Percentiles rank a stretch among this genome's conserved stretches.
Evolutionary conservation across 2,888 invertebrate species (phyloP).

Genomic region (Sialis lutaria): DNA sequence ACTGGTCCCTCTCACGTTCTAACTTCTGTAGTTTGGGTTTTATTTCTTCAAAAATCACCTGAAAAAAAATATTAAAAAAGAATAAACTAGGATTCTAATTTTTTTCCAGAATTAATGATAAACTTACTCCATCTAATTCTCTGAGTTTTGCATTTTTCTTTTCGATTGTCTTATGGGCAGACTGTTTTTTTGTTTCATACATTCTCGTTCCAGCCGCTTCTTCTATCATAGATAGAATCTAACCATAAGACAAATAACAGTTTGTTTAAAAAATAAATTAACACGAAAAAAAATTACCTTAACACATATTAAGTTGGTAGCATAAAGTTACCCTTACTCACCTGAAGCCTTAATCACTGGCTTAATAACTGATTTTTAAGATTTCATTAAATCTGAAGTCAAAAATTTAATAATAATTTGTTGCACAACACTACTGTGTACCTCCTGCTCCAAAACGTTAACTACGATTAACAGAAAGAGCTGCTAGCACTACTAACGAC

Average conservation of each 20-base stretch:
- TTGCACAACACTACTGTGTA: no score
- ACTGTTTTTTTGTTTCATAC: slow-evolving; percentile 87
- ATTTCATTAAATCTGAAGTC: no score
- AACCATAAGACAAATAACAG: neutral
- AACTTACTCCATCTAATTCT: slow-evolving; percentile 61
- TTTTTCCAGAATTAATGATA: neutral
- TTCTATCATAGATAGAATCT: slow-evolving; percentile 93
- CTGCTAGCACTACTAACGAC: no score
- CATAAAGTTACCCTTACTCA: no score
- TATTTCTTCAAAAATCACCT: slow-evolving; percentile 69
- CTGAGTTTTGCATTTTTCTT: slow-evolving; percentile 82
- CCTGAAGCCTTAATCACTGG: neutral
- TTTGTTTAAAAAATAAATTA: no score
- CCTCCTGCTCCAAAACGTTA: no score
- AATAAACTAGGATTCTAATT: neutral
- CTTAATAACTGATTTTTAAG: neutral
- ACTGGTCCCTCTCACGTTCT: slow-evolving; percentile 67
- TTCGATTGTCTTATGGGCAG: slow-evolving; percentile 70
- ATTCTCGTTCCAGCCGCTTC: slow-evolving; percentile 96
- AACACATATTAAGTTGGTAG: slow-evolving; percentile 1
- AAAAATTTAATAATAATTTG: no score
- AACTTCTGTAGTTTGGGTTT: slow-evolving; percentile 76
- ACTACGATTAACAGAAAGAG: no score
- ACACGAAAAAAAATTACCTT: neutral
- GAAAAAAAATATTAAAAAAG: slow-evolving; percentile 10